Evolutionary conservation across 2,888 invertebrate genomes (phyloP), one percentile per base, ranked within the genome.

Genomic region (Trissolcus japonicus): DNA sequence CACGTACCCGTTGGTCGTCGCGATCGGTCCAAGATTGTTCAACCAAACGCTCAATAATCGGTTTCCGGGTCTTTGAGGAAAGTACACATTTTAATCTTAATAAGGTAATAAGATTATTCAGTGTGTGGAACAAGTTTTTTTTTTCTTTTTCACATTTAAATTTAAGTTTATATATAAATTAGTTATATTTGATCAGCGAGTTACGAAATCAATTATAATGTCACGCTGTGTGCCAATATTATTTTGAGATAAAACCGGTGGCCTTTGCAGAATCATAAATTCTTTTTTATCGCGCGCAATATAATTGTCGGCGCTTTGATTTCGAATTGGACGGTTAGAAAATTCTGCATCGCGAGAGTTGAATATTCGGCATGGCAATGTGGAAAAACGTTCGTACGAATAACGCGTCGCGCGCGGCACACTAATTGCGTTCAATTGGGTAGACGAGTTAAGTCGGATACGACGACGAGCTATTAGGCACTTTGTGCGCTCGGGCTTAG

Each of bases 351-450:
- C 51, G 35, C 19, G 54, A 41, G 29, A 63, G 54, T 51, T 53
- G 65, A 67, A 63, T 68, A 55, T 54, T 67, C 51, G 29, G 67
- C 7, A 51, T 48, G 63, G 16, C 65, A 57, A 71, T 62, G 71
- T 66, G 61, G 57, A 71, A 71, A 69, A 62, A 57, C 55, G 61
- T 13, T 9, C 61, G 48, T 40, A 48, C 61, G 65, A 66, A 55
- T 61, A 76, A 71, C 59, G 73, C 59, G 59, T 55, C 50, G 59
- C 54, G 63, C 59, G 59, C 60, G 51, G 59, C 54, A 60, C 13
- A 61, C 77, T 73, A 73, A 73, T 77, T 68, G 67, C 77, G 68
- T 63, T 73, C 77, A 77, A 73, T 77, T 77, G 73, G 53, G 68
- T 73, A 56, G 68, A 77, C 68, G 77, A 77, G 77, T 73, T 53